These are phyloP conservation scores for Sisyra terminalis DNA, from an alignment of 2,888 invertebrate species.

Conservation along the genomic window DNA sequence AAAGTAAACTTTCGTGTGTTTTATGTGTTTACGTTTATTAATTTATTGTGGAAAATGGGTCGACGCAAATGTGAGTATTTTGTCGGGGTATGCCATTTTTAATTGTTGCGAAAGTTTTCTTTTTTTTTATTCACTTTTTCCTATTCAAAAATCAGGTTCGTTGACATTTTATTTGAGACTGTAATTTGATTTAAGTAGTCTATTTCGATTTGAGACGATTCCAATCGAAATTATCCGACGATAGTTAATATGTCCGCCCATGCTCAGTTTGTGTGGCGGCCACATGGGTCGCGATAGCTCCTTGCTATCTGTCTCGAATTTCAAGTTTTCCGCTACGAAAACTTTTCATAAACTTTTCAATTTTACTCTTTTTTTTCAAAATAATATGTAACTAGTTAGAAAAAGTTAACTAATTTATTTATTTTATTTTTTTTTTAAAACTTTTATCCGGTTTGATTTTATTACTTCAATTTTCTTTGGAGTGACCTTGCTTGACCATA, in stretches of 20 bases:
- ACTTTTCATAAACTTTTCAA: constrained; percentile 5
- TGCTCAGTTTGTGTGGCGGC: constrained; percentile 22
- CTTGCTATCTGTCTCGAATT: constrained; percentile 23
- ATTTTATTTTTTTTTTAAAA: not conserved
- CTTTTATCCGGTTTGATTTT: not conserved
- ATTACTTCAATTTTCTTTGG: not conserved
- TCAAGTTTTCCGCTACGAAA: constrained; percentile 7
- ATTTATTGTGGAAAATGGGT: too few species aligned
- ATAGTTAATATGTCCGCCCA: constrained; percentile 12
- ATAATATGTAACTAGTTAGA: too few species aligned
- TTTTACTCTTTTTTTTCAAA: constrained; percentile 4
- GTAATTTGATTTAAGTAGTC: constrained; percentile 4
- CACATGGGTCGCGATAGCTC: constrained; percentile 27
- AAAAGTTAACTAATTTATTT: constrained; percentile 1
- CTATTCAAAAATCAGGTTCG: too few species aligned
- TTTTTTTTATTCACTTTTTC: too few species aligned
- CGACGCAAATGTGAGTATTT: too few species aligned
- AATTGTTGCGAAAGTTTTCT: too few species aligned
- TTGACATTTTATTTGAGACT: too few species aligned
- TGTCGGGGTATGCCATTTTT: too few species aligned
- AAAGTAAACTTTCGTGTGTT: too few species aligned
- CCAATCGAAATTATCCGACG: constrained; percentile 6
- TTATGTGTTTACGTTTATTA: too few species aligned
- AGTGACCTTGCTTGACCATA: too few species aligned
- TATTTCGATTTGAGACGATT: not conserved